Base-by-base conservation (phyloP, 2,113 vertebrate species). In the Cnemophilus loriae region DNA sequence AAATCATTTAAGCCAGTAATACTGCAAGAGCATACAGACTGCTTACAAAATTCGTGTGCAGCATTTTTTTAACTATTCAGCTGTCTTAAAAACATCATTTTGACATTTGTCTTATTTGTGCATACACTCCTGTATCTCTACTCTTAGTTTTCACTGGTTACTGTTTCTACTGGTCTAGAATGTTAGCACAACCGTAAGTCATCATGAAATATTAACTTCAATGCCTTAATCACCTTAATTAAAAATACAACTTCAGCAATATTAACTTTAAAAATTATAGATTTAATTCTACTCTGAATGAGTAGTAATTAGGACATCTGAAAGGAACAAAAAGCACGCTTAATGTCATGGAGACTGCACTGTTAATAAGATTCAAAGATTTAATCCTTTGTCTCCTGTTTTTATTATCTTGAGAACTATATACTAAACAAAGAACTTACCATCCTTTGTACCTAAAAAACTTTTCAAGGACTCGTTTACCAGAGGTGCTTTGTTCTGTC, bases 401-500 rank as follows among this genome's bases (percentile, higher is more conserved):
- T 49, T 47, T 44, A 64, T 49, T 74, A 86, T 50, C 87, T 78
- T 79, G 55, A 47, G 7, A 89, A 84, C 20, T 26, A 59, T 19
- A 61, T 24, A 76, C 8, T 41, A 56, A 95, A 90, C 6, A 90
- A 75, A 79, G 56, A 68, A 73, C 95, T 99, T 97, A 99, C 99
- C 99, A 49, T 99, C 99, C 98, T 98, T 99, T 17, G 98, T 99
- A 97, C 97, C 98, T 82, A 99, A 98, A 97, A 98, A 99, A 63
- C 97, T 99, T 97, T 97, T 99, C 97, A 99, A 98, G 95, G 98
- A 98, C 94, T 99, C 98, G 63, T 99, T 99, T 92, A 99, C 98
- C 84, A 99, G 97, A 52, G 99, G 98, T 73, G 97, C 94, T 98
- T 99, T 99, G 83, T 99, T 99, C 99, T 99, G 98, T 69, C 41